Conservation (phyloP, 2,797 vertebrate genomes). For the Gallirallus australis region DNA sequence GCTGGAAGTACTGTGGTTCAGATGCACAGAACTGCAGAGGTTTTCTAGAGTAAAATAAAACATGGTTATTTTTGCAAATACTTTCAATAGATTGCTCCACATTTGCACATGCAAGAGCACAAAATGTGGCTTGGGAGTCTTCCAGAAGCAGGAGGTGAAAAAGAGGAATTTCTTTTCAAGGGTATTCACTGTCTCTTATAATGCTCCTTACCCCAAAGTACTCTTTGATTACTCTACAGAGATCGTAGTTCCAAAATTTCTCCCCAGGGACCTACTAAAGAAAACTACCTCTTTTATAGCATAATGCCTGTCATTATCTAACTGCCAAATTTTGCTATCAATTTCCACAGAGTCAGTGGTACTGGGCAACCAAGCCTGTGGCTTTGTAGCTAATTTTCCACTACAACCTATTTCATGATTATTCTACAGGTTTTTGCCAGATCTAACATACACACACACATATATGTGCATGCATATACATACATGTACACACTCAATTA, state of each 20-base stretch:
- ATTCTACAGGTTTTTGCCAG: not conserved
- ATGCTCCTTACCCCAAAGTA: not conserved
- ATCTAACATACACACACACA: not conserved
- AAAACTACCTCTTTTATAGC: not conserved
- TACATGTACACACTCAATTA: not conserved
- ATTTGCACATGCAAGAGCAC: not conserved
- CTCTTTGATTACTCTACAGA: slow-evolving; percentile 28
- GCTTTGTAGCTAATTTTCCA: slow-evolving; percentile 1
- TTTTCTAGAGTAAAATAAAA: slow-evolving; percentile 48
- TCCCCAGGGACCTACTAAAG: not conserved
- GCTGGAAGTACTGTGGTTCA: not conserved
- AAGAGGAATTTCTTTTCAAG: slow-evolving; percentile 2
- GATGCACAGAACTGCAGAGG: not conserved
- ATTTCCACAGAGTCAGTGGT: not conserved
- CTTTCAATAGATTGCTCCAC: not conserved
- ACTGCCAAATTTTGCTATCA: slow-evolving; percentile 13
- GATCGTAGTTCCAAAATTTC: not conserved
- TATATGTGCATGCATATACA: rapidly evolving
- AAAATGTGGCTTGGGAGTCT: not conserved
- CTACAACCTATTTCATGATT: not conserved
- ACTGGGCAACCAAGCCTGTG: not conserved
- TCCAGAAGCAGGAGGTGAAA: not conserved
- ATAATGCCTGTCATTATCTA: not conserved
- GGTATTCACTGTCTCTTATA: not conserved
- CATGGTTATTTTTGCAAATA: not conserved